These are phyloP conservation scores for Neolamprologus falcicula DNA, from an alignment of 2,113 vertebrate genomes.

Conservation along the genomic window DNA sequence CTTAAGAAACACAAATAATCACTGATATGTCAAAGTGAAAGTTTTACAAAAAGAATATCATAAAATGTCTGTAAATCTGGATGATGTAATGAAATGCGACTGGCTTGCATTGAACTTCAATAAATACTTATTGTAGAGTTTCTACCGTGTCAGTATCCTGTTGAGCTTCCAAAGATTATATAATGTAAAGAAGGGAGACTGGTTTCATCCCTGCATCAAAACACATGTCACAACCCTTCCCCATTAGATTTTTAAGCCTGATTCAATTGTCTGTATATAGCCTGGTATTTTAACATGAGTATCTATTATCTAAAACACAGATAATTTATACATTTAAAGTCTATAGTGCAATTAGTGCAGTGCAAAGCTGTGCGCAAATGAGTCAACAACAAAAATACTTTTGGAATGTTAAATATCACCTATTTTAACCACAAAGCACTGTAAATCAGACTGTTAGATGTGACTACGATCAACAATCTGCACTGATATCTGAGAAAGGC, in stretches of 20 bases:
- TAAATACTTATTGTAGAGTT: constrained; percentile 39
- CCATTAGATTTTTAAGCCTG: constrained; percentile 11
- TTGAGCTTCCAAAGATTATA: background rate
- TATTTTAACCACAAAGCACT: background rate
- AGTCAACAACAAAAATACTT: background rate
- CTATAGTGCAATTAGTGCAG: background rate
- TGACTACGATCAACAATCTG: background rate
- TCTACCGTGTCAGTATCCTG: background rate
- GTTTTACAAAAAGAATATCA: background rate
- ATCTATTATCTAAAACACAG: background rate
- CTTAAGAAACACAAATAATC: background rate
- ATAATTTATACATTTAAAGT: background rate
- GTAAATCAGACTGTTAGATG: background rate
- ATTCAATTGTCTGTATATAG: constrained; percentile 1
- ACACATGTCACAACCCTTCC: constrained; percentile 31
- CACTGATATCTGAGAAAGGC: background rate
- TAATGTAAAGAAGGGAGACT: constrained; percentile 8
- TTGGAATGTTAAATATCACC: background rate
- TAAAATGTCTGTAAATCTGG: constrained; percentile 19
- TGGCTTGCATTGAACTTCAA: constrained; percentile 65
- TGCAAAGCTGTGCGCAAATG: background rate
- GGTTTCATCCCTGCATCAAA: constrained; percentile 22
- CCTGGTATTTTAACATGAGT: background rate
- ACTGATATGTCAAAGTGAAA: background rate
- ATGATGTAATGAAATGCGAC: constrained; percentile 65